Evolutionary conservation across 37 sponge, comb jelly and placozoan genomes (phyloP).

Genomic region (Bolinopsis microptera): DNA sequence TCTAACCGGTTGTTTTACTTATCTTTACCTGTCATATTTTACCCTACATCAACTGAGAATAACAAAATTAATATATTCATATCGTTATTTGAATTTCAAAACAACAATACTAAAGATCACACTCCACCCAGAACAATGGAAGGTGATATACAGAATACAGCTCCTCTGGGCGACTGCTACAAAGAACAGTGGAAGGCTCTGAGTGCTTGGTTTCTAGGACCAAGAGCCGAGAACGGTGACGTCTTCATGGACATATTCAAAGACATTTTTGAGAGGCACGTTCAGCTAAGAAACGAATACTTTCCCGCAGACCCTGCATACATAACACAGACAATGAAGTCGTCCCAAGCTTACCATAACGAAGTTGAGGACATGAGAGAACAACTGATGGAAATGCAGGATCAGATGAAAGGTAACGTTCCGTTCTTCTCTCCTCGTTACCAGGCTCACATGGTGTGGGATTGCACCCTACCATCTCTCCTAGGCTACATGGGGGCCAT

Average conservation of each 20-base stretch:
- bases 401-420: conserved; percentile 12
- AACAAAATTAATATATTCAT: too few relatives aligned
- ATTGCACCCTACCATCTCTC: conserved; percentile 28
- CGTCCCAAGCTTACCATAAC: not conserved
- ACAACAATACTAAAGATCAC: too few relatives aligned
- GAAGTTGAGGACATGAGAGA: not conserved
- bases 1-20: too few relatives aligned
- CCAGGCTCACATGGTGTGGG: conserved; percentile 67
- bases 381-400: conserved; percentile 11
- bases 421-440: conserved; percentile 67
- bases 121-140: too few relatives aligned
- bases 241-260: conserved; percentile 40
- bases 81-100: too few relatives aligned
- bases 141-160: too few relatives aligned
- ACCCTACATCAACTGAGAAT: too few relatives aligned
- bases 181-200: conserved; percentile 35
- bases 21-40: too few relatives aligned
- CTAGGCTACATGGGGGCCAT: conserved; percentile 64
- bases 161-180: conserved; percentile 10
- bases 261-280: conserved; percentile 49
- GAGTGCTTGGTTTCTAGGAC: conserved; percentile 64
- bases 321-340: conserved; percentile 57
- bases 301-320: conserved; percentile 52
- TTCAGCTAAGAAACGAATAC: conserved; percentile 28
- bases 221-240: conserved; percentile 56